Evolutionary conservation across 2,888 invertebrate species (phyloP).

Genomic region (Plagiodera versicolora): DNA sequence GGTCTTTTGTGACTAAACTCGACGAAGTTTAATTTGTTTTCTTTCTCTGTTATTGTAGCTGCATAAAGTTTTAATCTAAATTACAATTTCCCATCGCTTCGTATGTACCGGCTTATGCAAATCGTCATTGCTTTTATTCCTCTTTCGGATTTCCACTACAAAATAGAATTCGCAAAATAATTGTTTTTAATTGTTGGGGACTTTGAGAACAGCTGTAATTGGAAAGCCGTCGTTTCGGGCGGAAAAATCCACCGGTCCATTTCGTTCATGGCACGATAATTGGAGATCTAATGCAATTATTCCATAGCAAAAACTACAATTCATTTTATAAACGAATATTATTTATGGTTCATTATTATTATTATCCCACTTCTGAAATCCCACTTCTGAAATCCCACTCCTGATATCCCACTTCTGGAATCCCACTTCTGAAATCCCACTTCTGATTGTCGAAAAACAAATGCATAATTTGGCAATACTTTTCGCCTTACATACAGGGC

Average conservation of each 20-base stretch:
- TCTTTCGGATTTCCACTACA: constrained; percentile 23
- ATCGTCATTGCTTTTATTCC: constrained; percentile 34
- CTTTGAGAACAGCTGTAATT: constrained; percentile 36
- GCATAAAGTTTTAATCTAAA: constrained; percentile 40
- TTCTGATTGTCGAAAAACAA: no score
- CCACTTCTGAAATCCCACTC: no score
- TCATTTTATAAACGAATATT: no score
- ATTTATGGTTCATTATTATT: no score
- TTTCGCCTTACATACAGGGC: no score
- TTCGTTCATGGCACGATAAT: not conserved
- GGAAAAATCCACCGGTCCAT: not conserved
- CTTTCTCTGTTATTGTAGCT: constrained; percentile 35
- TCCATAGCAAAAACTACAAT: no score
- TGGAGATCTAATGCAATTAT: not conserved
- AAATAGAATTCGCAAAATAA: constrained; percentile 35
- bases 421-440: no score
- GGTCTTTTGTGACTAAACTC: not conserved
- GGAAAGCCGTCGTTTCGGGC: constrained; percentile 29
- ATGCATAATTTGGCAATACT: no score
- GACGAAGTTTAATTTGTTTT: constrained; percentile 34
- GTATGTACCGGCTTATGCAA: constrained; percentile 38
- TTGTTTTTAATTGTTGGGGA: constrained; percentile 38
- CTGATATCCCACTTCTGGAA: no score
- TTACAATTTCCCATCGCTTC: constrained; percentile 36
- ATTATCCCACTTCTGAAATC: no score